Conservation (phyloP, 1,140 invertebrate genomes). For the Conus ventricosus region DNA sequence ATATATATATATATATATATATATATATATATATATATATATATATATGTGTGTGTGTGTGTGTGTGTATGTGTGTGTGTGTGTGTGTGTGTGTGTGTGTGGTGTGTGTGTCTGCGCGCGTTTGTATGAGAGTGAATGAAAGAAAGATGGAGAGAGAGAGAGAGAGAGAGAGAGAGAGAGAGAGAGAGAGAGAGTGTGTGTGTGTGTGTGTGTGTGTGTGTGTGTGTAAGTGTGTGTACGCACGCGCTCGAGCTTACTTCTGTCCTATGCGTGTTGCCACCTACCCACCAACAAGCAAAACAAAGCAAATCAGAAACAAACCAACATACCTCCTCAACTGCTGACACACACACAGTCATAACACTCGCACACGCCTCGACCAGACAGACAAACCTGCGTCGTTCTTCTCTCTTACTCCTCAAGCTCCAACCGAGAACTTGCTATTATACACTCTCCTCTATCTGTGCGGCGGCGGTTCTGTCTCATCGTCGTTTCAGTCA, state of each 20-base stretch:
- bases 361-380: no score
- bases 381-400: no score
- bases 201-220: neutral
- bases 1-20: conserved; percentile 9
- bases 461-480: neutral
- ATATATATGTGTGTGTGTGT: neutral
- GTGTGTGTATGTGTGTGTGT: neutral
- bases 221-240: neutral
- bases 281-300: neutral
- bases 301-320: neutral
- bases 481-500: neutral
- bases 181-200: no score
- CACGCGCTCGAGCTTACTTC: neutral
- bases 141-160: no score
- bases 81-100: neutral
- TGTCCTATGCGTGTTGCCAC: neutral
- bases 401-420: no score
- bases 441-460: no score
- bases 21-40: neutral
- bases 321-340: no score
- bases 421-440: no score
- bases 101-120: neutral
- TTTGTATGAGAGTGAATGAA: no score
- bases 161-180: no score
- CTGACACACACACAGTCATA: no score